These are phyloP conservation scores for Rutilus rutilus DNA, from an alignment of 2,113 vertebrate species.

Conservation along the genomic window DNA sequence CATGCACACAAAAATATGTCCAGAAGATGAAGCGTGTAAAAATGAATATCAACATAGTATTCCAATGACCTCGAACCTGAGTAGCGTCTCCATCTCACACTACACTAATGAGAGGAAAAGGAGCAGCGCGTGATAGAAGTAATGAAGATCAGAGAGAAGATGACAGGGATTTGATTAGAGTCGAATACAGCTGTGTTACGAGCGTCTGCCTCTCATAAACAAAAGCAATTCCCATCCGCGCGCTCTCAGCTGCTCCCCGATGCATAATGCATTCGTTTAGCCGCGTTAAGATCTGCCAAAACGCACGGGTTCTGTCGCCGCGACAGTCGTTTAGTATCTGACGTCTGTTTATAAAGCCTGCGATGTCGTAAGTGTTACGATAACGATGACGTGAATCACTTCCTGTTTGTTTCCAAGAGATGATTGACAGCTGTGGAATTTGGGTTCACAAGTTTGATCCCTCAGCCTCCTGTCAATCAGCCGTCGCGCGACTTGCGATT, in stretches of 20 bases:
- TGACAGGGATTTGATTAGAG: slow-evolving; percentile 40
- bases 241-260: slow-evolving; percentile 43
- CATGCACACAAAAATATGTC: no score
- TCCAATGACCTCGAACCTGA: no score
- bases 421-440: slow-evolving; percentile 42
- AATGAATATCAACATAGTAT: no score
- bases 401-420: slow-evolving; percentile 4
- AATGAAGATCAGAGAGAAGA: neutral
- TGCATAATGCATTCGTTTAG: slow-evolving; percentile 47
- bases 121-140: no score
- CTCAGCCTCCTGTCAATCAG: neutral
- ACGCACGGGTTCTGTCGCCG: slow-evolving; percentile 6
- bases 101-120: no score
- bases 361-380: neutral
- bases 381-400: slow-evolving; percentile 28
- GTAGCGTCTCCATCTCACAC: no score
- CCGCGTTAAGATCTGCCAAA: slow-evolving; percentile 22
- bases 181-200: slow-evolving; percentile 39
- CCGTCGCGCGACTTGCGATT: neutral
- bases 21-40: no score
- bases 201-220: slow-evolving; percentile 47
- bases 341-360: slow-evolving; percentile 32
- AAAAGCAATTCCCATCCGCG: slow-evolving; percentile 18
- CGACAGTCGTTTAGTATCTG: slow-evolving; percentile 17
- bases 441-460: neutral